phyloP scores from a whole-genome alignment of 2,888 invertebrate genomes.

The Leptopterna dolabrata region DNA sequence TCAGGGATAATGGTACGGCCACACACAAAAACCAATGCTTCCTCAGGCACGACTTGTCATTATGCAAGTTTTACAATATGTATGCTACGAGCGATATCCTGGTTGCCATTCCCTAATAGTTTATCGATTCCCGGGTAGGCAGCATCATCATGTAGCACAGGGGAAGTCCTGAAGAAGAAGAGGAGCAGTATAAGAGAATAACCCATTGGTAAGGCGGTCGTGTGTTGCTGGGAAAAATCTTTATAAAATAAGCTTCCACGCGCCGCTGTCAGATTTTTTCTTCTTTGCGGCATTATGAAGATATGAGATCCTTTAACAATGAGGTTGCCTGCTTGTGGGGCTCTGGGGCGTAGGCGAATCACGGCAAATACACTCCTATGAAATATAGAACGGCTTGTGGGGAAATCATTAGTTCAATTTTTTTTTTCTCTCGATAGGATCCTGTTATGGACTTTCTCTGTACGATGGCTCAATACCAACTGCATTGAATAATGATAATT shows the following conservation, averaged over 20 bases:
- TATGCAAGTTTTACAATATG: no score
- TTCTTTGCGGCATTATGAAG: not conserved
- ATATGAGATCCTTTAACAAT: not conserved
- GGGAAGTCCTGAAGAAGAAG: not conserved
- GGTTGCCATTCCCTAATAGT: not conserved
- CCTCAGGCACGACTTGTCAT: no score
- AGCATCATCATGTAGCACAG: not conserved
- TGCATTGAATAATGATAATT: no score
- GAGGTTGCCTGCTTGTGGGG: not conserved
- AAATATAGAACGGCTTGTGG: not conserved
- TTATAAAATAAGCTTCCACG: not conserved
- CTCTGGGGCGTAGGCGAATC: not conserved
- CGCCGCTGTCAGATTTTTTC: not conserved
- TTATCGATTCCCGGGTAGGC: not conserved
- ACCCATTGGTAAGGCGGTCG: not conserved
- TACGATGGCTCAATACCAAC: not conserved
- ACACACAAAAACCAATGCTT: no score
- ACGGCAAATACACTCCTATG: not conserved
- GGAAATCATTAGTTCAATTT: not conserved
- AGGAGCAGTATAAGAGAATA: not conserved
- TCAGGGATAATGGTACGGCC: no score
- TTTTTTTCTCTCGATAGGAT: not conserved
- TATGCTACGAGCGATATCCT: not conserved
- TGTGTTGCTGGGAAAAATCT: not conserved
- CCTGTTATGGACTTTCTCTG: not conserved